Conservation (phyloP, 2,888 invertebrate genomes). For the Orthosia gracilis region DNA sequence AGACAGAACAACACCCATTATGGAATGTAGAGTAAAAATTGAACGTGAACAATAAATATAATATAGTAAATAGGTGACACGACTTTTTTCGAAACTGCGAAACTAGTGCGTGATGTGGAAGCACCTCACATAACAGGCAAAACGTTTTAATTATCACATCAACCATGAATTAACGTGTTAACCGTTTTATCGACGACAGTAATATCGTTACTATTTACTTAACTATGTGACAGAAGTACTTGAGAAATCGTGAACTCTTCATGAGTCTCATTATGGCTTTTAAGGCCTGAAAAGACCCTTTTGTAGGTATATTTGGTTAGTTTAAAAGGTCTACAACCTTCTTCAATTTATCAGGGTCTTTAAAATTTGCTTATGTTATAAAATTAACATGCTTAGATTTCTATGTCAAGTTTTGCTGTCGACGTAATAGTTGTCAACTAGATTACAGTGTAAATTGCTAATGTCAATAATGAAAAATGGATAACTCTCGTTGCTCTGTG, state of each 20-base stretch:
- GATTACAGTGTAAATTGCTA: conserved; percentile 7
- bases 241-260: conserved; percentile 55
- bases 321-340: conserved; percentile 34
- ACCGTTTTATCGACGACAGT: conserved; percentile 53
- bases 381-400: conserved; percentile 18
- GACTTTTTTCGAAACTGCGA: conserved; percentile 2
- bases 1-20: too few relatives aligned
- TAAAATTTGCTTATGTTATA: conserved; percentile 10
- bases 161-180: conserved; percentile 63
- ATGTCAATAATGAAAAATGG: conserved; percentile 24
- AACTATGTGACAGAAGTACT: conserved; percentile 33
- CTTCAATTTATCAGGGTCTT: conserved; percentile 24
- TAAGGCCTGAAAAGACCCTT: conserved; percentile 19
- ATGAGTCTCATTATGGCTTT: conserved; percentile 36
- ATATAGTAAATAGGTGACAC: not conserved
- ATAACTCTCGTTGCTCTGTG: not conserved
- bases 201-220: conserved; percentile 52
- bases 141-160: conserved; percentile 63
- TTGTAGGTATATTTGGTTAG: conserved; percentile 43
- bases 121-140: conserved; percentile 48
- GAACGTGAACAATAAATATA: not conserved
- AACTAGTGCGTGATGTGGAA: conserved; percentile 56
- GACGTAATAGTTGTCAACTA: conserved; percentile 17
- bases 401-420: conserved; percentile 41
- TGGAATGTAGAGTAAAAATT: conserved; percentile 7